phyloP scores from a whole-genome alignment of 2,113 vertebrate species.

The Takifugu flavidus region DNA sequence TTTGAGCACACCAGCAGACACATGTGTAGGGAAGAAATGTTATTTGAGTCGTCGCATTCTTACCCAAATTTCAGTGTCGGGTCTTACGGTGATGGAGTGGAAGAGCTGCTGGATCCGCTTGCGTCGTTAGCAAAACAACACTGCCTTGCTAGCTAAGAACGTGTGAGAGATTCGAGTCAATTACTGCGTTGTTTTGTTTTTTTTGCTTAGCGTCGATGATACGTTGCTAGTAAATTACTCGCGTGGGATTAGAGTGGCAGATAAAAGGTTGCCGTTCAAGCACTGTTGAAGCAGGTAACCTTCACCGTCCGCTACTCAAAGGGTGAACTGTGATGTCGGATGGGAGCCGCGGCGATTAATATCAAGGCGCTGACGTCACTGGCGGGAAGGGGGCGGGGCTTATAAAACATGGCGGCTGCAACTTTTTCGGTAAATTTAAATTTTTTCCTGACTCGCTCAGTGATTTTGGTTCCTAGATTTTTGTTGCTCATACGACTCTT shows the following conservation, averaged over 20 bases:
- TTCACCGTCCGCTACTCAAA: conserved; percentile 56
- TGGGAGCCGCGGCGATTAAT: accelerated
- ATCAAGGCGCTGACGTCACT: conserved; percentile 20
- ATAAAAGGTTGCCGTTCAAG: conserved; percentile 82
- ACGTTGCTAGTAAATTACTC: neutral
- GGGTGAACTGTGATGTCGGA: neutral
- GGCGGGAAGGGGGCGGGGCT: neutral
- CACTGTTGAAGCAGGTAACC: conserved; percentile 89
- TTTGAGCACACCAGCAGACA: neutral
- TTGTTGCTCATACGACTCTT: no score
- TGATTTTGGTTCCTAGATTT: neutral
- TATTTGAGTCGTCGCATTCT: neutral
- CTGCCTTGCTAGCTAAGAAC: conserved; percentile 18
- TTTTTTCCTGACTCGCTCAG: neutral
- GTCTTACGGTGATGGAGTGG: conserved; percentile 27
- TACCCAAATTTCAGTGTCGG: conserved; percentile 18
- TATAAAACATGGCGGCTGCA: neutral
- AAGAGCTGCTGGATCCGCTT: neutral
- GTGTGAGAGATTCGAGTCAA: neutral
- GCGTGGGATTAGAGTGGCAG: conserved; percentile 41
- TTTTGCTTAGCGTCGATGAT: no score
- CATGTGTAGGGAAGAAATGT: accelerated
- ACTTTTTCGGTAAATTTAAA: neutral
- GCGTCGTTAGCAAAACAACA: conserved; percentile 29
- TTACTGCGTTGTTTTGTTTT: neutral